These are phyloP conservation scores for Danio albolineatus DNA, from an alignment of 2,797 vertebrate genomes.

Conservation along the genomic window DNA sequence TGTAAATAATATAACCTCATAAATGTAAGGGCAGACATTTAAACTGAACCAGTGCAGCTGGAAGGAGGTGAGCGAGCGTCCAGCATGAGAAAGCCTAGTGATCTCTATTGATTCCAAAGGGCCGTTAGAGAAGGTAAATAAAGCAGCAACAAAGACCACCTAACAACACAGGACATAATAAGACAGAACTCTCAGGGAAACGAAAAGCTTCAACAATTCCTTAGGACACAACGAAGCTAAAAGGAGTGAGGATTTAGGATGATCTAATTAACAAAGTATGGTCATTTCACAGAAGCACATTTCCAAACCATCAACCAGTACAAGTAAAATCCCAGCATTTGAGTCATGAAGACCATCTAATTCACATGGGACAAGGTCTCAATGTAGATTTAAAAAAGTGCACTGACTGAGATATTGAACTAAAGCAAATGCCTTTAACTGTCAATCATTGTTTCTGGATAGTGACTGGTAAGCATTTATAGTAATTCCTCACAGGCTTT, in stretches of 20 bases:
- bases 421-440: conserved; percentile 9
- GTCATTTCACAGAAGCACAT: background rate
- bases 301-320: background rate
- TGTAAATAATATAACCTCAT: background rate
- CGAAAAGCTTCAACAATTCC: background rate
- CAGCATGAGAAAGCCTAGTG: conserved; percentile 16
- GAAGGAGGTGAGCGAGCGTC: background rate
- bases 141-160: conserved; percentile 26
- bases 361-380: conserved; percentile 25
- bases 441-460: conserved; percentile 1
- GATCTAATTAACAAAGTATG: background rate
- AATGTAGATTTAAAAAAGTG: background rate
- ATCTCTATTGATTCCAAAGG: conserved; percentile 40
- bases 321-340: background rate
- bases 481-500: background rate
- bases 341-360: background rate
- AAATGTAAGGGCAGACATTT: conserved; percentile 5
- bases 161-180: conserved; percentile 13
- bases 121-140: conserved; percentile 47
- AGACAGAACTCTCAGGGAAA: background rate
- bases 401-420: conserved; percentile 37
- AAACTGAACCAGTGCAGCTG: conserved; percentile 24
- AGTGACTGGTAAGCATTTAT: background rate
- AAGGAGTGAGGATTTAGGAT: background rate
- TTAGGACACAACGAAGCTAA: background rate